phyloP scores from a whole-genome alignment of 2,797 vertebrate species.

The Tapera naevia region DNA sequence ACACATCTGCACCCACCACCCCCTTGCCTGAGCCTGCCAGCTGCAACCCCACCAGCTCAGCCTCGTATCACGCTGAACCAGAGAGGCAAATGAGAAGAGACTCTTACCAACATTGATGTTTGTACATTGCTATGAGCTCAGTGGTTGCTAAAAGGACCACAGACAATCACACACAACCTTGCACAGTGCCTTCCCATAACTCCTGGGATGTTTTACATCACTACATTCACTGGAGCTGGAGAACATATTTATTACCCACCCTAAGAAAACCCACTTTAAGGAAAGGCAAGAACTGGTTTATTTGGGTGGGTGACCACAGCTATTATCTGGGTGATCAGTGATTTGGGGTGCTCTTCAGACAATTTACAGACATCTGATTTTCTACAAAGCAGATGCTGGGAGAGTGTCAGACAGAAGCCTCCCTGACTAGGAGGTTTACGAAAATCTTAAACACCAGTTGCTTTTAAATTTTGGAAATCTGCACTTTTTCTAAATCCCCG shows the following conservation, averaged over 20 bases:
- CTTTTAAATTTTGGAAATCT: not conserved
- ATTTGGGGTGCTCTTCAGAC: not conserved
- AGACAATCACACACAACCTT: not conserved
- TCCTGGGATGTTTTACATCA: not conserved
- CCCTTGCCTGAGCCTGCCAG: not conserved
- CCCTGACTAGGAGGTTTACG: not conserved
- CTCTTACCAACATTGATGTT: not conserved
- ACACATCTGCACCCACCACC: not conserved
- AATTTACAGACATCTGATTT: not conserved
- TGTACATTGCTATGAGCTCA: accelerated
- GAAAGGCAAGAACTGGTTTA: not conserved
- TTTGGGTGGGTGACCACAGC: not conserved
- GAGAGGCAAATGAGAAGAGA: no score
- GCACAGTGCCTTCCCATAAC: not conserved
- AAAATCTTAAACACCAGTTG: not conserved
- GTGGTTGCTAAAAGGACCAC: not conserved
- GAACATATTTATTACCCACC: not conserved
- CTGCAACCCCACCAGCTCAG: not conserved
- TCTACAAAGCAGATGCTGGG: not conserved
- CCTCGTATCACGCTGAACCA: not conserved
- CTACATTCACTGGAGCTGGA: not conserved
- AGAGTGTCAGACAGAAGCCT: not conserved
- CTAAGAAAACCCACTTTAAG: not conserved
- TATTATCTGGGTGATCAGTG: not conserved
- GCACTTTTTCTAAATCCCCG: not conserved